Conservation (phyloP, 2,113 vertebrate species). For the Xenopus tropicalis region DNA sequence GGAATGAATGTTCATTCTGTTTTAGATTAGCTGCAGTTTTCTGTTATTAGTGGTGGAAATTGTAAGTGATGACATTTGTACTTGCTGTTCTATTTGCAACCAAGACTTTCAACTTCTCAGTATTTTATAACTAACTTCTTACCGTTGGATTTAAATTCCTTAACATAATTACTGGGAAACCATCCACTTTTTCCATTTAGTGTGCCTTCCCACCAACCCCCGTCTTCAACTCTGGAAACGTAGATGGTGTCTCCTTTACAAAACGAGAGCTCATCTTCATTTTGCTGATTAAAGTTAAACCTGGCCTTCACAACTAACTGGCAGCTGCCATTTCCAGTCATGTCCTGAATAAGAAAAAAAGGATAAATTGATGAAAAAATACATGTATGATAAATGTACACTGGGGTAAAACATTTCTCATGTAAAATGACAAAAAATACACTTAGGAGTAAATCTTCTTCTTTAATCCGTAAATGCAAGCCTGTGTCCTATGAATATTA, state of each 20-base stretch:
- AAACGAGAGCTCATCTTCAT: conserved; percentile 96
- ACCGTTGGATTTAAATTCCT: conserved; percentile 92
- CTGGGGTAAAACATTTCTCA: no score
- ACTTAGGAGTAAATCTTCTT: no score
- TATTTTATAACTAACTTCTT: conserved; percentile 54
- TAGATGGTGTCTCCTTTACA: conserved; percentile 91
- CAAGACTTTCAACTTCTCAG: no score
- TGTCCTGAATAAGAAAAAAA: conserved; percentile 72
- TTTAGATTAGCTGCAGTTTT: no score
- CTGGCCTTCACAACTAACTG: conserved; percentile 89
- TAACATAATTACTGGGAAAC: conserved; percentile 98
- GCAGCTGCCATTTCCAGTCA: conserved; percentile 89
- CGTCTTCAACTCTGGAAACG: conserved; percentile 92
- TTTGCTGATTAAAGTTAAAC: conserved; percentile 97
- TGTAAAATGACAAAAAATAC: no score
- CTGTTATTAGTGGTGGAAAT: no score
- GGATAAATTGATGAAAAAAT: background rate
- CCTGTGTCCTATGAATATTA: no score
- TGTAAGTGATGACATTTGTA: no score
- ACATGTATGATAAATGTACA: no score
- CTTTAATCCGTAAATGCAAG: no score
- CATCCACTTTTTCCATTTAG: conserved; percentile 90
- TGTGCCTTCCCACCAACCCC: conserved; percentile 97
- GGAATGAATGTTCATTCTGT: no score
- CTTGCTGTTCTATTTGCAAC: no score